These are phyloP conservation scores for Boloria euphrosyne DNA, from an alignment of 2,888 invertebrate species.

Conservation along the genomic window DNA sequence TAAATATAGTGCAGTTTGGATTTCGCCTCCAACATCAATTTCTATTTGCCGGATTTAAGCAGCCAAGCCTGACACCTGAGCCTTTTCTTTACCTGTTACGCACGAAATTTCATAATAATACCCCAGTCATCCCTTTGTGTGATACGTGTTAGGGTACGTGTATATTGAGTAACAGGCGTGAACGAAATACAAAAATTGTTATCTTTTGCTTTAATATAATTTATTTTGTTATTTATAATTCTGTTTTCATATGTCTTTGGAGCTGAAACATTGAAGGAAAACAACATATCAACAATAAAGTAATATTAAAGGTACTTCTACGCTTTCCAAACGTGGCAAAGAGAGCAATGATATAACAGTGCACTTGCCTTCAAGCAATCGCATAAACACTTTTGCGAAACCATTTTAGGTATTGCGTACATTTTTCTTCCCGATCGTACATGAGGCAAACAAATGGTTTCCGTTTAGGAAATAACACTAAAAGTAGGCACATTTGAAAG, in stretches of 20 bases:
- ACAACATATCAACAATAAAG: not conserved
- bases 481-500: constrained; percentile 81
- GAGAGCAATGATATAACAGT: constrained; percentile 48
- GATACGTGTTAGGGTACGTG: constrained; percentile 30
- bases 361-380: constrained; percentile 50
- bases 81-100: constrained; percentile 51
- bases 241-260: not conserved
- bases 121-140: constrained; percentile 34
- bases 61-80: constrained; percentile 63
- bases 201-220: constrained; percentile 17
- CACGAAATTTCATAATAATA: constrained; percentile 40
- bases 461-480: constrained; percentile 81
- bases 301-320: constrained; percentile 27
- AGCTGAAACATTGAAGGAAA: not conserved
- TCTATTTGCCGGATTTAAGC: constrained; percentile 71
- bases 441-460: constrained; percentile 78
- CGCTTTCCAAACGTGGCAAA: constrained; percentile 39
- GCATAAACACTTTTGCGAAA: constrained; percentile 60
- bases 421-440: constrained; percentile 70
- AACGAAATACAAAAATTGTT: constrained; percentile 27
- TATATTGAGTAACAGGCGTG: constrained; percentile 29
- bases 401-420: constrained; percentile 58
- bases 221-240: not conserved
- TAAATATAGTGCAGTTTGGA: constrained; percentile 72
- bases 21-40: constrained; percentile 71